Conservation (phyloP, 2,113 vertebrate genomes). For the Phoenicopterus ruber region DNA sequence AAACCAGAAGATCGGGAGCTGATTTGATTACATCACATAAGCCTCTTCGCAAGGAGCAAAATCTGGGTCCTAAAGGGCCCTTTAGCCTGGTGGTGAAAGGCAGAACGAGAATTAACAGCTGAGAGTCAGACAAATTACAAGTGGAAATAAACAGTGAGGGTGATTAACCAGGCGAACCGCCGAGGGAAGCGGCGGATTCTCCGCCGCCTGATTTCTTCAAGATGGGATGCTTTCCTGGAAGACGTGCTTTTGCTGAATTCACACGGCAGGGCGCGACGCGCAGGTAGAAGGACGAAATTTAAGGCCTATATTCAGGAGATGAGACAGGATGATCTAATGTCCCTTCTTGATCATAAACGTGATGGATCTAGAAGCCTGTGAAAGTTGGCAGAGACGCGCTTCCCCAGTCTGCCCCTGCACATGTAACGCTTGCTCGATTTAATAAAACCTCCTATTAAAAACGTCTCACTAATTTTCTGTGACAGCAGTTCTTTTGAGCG, state of each 20-base stretch:
- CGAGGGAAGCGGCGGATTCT: not conserved
- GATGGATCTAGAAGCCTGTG: not conserved
- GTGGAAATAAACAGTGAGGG: not conserved
- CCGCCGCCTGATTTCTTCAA: not conserved
- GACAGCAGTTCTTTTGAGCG: not conserved
- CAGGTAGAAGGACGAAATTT: not conserved
- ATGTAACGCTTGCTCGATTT: not conserved
- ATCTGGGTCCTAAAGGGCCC: not conserved
- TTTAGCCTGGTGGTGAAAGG: not conserved
- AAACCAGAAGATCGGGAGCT: not conserved
- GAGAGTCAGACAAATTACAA: not conserved
- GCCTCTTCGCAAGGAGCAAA: not conserved
- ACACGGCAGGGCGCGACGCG: rapidly evolving
- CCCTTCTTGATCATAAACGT: not conserved
- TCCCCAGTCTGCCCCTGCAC: not conserved
- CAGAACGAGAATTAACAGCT: not conserved
- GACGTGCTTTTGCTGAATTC: not conserved
- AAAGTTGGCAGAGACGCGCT: not conserved
- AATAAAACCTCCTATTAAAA: not conserved
- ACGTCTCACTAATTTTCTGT: not conserved
- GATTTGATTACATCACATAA: not conserved
- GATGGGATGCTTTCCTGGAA: not conserved
- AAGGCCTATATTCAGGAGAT: not conserved
- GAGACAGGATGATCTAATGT: slow-evolving; percentile 7
- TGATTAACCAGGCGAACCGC: not conserved